Conservation (phyloP, 2,888 invertebrate species). For the Alviniconcha strummeri region DNA sequence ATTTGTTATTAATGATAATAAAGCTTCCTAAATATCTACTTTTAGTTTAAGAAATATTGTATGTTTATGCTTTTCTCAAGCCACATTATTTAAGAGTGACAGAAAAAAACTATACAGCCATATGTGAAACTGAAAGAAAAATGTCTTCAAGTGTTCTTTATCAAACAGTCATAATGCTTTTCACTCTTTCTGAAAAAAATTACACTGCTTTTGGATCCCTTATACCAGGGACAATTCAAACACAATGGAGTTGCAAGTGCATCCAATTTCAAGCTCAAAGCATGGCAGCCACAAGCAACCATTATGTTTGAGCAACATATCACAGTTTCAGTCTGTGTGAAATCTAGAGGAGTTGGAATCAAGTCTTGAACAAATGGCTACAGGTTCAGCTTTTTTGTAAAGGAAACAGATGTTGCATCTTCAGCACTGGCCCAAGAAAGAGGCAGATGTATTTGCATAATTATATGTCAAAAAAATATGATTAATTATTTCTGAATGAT, state of each 20-base stretch:
- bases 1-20: no score
- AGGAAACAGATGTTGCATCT: slow-evolving; percentile 22
- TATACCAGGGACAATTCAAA: neutral
- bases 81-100: no score
- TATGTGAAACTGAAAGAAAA: no score
- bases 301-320: neutral
- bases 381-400: neutral
- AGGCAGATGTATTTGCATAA: slow-evolving; percentile 22
- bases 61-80: no score
- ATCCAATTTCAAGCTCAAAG: neutral
- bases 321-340: no score
- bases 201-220: neutral
- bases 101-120: no score
- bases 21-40: no score
- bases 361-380: neutral
- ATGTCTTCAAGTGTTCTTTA: no score
- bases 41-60: no score
- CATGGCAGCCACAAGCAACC: no score
- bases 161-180: no score
- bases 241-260: neutral
- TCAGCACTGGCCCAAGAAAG: neutral
- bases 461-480: slow-evolving; percentile 14
- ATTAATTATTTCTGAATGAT: slow-evolving; percentile 20
- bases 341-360: neutral
- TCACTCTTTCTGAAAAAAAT: no score